A percentile compares a stretch with the other conserved stretches of the same genome.
phyloP scores from a whole-genome alignment of 2,888 invertebrate species.

The Scaptomyza cyrtandrae region DNA sequence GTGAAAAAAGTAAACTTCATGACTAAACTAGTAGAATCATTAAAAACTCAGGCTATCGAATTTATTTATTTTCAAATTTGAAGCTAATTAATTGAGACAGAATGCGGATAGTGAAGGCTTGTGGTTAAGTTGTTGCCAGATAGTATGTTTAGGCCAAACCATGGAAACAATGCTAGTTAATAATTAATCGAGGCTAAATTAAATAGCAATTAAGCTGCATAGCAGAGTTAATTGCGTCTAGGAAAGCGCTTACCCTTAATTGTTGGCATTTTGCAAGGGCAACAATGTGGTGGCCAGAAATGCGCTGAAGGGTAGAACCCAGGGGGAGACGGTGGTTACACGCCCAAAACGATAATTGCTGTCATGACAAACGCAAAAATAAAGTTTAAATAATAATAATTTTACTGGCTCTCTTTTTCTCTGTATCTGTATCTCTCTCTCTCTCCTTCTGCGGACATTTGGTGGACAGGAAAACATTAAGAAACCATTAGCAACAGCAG shows the following conservation, averaged over 20 bases:
- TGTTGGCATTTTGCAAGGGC: conserved; percentile 46
- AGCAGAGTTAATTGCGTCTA: conserved; percentile 53
- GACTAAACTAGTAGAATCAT: too few species aligned
- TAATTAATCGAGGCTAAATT: conserved; percentile 52
- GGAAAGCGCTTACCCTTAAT: conserved; percentile 58
- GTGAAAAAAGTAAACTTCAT: too few species aligned
- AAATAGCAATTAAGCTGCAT: conserved; percentile 58
- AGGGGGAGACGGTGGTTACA: neutral
- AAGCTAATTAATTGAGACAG: conserved; percentile 34
- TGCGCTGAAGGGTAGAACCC: neutral
- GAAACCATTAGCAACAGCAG: conserved; percentile 77
- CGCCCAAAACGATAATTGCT: conserved; percentile 73
- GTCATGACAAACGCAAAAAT: conserved; percentile 78
- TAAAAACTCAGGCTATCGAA: too few species aligned
- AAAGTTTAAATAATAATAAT: conserved; percentile 79
- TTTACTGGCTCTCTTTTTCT: conserved; percentile 46
- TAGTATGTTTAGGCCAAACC: conserved; percentile 3
- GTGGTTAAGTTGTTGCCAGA: conserved; percentile 8
- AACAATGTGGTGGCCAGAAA: conserved; percentile 36
- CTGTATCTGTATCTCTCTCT: neutral
- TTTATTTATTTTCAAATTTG: neutral
- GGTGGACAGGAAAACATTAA: conserved; percentile 63
- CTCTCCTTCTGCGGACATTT: conserved; percentile 13
- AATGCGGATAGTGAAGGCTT: conserved; percentile 22
- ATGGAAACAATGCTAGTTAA: conserved; percentile 21